Percentiles rank a stretch among this genome's conserved stretches.
phyloP scores from a whole-genome alignment of 2,888 invertebrate genomes.

The Sturmia bella region DNA sequence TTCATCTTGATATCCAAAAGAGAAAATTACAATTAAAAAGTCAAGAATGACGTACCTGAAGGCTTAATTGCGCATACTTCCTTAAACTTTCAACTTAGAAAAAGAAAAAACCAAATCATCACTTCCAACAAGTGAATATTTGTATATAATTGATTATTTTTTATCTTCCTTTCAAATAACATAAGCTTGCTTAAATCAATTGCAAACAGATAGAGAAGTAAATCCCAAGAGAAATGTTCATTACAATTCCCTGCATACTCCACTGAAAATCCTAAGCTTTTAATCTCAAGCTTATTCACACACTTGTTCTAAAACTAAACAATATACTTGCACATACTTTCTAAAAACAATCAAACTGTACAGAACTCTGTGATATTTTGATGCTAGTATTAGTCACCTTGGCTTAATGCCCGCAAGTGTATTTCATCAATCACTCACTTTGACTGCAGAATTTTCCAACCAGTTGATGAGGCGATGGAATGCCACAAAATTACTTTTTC shows the following conservation, averaged over 20 bases:
- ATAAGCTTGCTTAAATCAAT: background rate
- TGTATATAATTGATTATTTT: constrained; percentile 15
- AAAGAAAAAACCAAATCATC: background rate
- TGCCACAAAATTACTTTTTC: constrained; percentile 73
- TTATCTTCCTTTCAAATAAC: background rate
- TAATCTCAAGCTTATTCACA: constrained; percentile 49
- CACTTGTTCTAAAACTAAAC: constrained; percentile 19
- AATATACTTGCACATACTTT: constrained; percentile 2
- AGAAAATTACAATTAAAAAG: constrained; percentile 47
- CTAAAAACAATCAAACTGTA: background rate
- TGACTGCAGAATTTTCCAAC: constrained; percentile 71
- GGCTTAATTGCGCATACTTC: constrained; percentile 33
- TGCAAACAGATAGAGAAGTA: background rate
- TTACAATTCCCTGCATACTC: background rate
- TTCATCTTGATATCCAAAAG: background rate
- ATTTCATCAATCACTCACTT: constrained; percentile 73
- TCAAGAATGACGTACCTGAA: constrained; percentile 46
- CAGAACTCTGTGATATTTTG: constrained; percentile 47
- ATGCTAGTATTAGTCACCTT: constrained; percentile 58
- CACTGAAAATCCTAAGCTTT: constrained; percentile 43
- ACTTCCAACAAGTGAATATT: background rate
- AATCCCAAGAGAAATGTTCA: background rate
- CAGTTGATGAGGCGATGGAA: constrained; percentile 73
- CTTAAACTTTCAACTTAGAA: constrained; percentile 37
- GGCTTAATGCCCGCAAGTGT: constrained; percentile 67